Conservation (phyloP, 1,140 invertebrate species). For the Leucophenga varia region DNA sequence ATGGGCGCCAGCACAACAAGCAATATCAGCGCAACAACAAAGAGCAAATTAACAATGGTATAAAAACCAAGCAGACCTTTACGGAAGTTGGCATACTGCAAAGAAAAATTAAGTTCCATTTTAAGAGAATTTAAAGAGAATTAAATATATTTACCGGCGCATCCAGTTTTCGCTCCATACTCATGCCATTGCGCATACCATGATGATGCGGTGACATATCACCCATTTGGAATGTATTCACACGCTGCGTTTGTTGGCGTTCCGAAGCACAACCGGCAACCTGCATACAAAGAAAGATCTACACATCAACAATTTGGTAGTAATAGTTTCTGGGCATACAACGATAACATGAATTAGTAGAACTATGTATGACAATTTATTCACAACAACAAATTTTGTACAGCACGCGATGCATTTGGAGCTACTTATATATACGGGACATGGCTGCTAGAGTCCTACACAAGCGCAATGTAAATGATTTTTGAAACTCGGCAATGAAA, state of each 20-base stretch:
- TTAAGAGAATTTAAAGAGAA: background rate
- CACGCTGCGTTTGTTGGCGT: constrained; percentile 67
- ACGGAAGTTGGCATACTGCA: constrained; percentile 73
- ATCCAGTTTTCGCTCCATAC: constrained; percentile 70
- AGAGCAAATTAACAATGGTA: constrained; percentile 65
- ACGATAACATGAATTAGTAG: constrained; percentile 37
- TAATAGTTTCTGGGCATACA: constrained; percentile 6
- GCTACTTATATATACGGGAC: constrained; percentile 6
- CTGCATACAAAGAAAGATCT: constrained; percentile 60
- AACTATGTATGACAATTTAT: constrained; percentile 37
- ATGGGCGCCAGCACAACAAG: constrained; percentile 77
- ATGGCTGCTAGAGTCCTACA: background rate
- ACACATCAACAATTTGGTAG: constrained; percentile 34
- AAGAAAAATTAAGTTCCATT: constrained; percentile 28
- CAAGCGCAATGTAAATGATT: no score
- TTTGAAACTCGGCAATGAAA: no score
- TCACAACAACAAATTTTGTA: constrained; percentile 26
- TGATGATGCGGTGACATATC: constrained; percentile 63
- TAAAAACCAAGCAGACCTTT: constrained; percentile 75
- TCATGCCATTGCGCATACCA: constrained; percentile 63
- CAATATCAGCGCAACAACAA: constrained; percentile 69
- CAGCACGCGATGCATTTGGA: constrained; percentile 33
- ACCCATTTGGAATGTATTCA: constrained; percentile 82
- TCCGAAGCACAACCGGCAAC: constrained; percentile 73
- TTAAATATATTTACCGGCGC: constrained; percentile 65